Evolutionary conservation across 2,888 invertebrate genomes (phyloP), one percentile per base, ranked within the genome.

Genomic region (Apodemia hepburni): DNA sequence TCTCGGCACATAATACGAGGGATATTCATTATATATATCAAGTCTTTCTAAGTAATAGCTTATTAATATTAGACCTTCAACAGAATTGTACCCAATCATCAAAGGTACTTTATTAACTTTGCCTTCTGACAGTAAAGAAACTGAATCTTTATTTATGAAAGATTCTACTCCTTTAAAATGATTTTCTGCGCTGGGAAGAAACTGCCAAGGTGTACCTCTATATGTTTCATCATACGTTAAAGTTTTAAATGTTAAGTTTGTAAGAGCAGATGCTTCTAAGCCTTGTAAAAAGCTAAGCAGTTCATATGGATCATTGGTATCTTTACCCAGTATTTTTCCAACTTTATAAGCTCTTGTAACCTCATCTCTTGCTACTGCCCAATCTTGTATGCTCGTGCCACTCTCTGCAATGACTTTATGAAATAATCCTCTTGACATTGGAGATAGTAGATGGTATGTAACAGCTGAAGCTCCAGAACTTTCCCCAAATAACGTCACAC

Each of bases 401-500:
- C 88, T 88, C 70, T 88, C 84, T 9, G 78, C 76, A 66, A 89
- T 87, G 0, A 79, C 86, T 72, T 79, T 81, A 63, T 86, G 77
- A 61, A 89, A 89, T 27, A 90, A 69, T 11, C 84, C 86, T 71
- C 72, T 70, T 0, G 90, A 86, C 78, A 85, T 79, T 0, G 85
- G 83, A 2, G 89, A 87, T 11, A 88, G 64, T 76, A 90, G 73
- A 49, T 90, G 85, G 61, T 78, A 80, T 0, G 84, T 85, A 0
- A 83, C 84, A 11, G 84, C 78, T 0, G 75, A 75, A 0, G 78
- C 80, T 6, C 92, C 92, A 6, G 89, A 83, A 67, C 88, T 87
- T 65, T 87, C 84, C 0, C 90, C 92, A 63, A 87, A 83, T 61
- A 92, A 67, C 0, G 88, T 87, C 29, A 87, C 74, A 65, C 84